phyloP scores from a whole-genome alignment of 30 jellyfish, hydroid and myxozoan genomes.

The Sanderia malayensis region DNA sequence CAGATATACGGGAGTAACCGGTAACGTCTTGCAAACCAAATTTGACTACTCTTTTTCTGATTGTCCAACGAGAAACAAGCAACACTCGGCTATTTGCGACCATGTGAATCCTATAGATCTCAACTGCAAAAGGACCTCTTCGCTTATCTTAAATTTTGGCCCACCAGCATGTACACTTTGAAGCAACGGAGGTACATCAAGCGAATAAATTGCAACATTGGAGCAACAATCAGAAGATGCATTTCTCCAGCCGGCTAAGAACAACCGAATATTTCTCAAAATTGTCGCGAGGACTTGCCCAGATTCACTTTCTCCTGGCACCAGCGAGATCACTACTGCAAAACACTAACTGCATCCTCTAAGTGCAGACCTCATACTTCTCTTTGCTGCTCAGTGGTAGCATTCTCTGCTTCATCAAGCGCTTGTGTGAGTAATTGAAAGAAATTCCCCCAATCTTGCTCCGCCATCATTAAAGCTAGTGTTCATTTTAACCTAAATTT shows the following conservation, averaged over 20 bases:
- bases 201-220: constrained; percentile 20
- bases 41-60: constrained; percentile 32
- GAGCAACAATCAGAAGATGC: constrained; percentile 29
- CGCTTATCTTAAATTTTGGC: constrained; percentile 19
- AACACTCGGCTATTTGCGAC: constrained; percentile 34
- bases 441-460: constrained; percentile 13
- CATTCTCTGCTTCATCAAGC: constrained; percentile 19
- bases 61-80: constrained; percentile 35
- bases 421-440: constrained; percentile 9
- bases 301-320: constrained; percentile 27
- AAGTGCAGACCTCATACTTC: constrained; percentile 5
- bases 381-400: not conserved
- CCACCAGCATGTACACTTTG: constrained; percentile 28
- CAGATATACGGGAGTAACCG: constrained; percentile 34
- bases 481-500: too few species aligned
- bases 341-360: constrained; percentile 12
- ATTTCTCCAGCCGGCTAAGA: constrained; percentile 23
- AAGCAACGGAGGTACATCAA: constrained; percentile 23
- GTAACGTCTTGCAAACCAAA: constrained; percentile 7
- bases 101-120: not conserved
- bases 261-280: constrained; percentile 23
- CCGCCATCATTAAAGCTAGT: too few species aligned
- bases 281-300: constrained; percentile 13
- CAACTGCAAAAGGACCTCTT: constrained; percentile 13
- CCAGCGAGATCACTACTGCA: too few species aligned